Base-by-base conservation (phyloP, 2,888 invertebrate genomes). In the Lepidocyrtoides sp. region DNA sequence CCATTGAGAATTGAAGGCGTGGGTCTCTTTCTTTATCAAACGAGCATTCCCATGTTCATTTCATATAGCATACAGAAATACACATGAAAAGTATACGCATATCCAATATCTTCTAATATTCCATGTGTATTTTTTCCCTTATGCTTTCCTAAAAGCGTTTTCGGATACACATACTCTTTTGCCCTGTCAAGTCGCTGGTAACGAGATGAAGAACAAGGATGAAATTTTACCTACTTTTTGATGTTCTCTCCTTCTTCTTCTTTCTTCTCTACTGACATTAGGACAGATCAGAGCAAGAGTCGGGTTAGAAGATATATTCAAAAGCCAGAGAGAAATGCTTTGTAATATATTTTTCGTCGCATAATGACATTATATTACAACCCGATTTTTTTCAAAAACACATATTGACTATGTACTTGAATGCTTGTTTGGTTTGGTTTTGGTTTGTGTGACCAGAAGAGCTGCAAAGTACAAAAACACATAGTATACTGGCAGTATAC, bases 1-100 rank as follows among this genome's bases (percentile, higher is more conserved):
- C 87, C 81, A 79, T 87, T 87, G 87, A 87, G 79, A 60, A 79
- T 87, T 79, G 87, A 79, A 87, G 81, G 81, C 79, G 66, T 66
- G 54, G 77, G 77, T 79, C 79, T 79, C 60, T 66, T 87, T 26
- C 23, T 75, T 7, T 72, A 32, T 69, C n/a, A 69, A 8, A n/a
- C 69, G 36, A 69, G 10, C 36, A 63, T 29, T 54, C 54, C 20
- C 12, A 60, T n/a, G n/a, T n/a, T n/a, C n/a, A n/a, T n/a, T n/a
- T n/a, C n/a, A n/a, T n/a, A n/a, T n/a, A n/a, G n/a, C n/a, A n/a
- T n/a, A n/a, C n/a, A n/a, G n/a, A n/a, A n/a, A n/a, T n/a, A n/a
- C n/a, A n/a, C 10, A 60, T 26, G 4, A 20, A 17, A 20, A 17
- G 17, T 12, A 17, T 54, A 17, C 17, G 20, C 12, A n/a, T 54